phyloP scores from a whole-genome alignment of 2,113 vertebrate species.

The Anolis carolinensis region DNA sequence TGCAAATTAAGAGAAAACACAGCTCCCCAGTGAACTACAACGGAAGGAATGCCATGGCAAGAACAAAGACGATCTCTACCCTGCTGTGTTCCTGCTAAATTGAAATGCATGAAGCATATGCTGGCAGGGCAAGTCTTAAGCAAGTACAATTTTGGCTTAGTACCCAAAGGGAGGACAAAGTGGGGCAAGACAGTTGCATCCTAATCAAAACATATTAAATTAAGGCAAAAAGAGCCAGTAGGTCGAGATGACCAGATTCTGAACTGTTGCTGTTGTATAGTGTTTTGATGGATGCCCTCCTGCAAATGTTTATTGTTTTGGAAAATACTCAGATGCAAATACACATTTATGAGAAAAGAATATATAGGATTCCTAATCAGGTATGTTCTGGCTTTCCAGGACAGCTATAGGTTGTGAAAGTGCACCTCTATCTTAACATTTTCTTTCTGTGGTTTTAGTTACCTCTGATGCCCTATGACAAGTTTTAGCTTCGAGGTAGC shows the following conservation, averaged over 20 bases:
- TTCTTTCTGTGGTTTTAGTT: neutral
- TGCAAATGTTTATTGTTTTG: neutral
- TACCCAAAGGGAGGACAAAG: neutral
- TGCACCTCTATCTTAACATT: too few species aligned
- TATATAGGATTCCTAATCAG: too few species aligned
- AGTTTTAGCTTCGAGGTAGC: neutral
- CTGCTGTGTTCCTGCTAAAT: conserved; percentile 9
- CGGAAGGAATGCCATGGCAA: conserved; percentile 34
- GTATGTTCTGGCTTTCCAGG: neutral
- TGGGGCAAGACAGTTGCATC: accelerated
- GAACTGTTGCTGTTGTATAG: neutral
- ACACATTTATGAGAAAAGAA: neutral
- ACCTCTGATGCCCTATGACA: neutral
- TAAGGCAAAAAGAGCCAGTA: neutral
- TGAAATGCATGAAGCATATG: conserved; percentile 7
- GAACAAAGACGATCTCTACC: conserved; percentile 9
- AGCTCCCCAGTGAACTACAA: conserved; percentile 23
- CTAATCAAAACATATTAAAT: neutral
- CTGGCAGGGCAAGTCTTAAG: neutral
- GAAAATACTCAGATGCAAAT: neutral
- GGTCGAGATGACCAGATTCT: neutral
- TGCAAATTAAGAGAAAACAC: conserved; percentile 55
- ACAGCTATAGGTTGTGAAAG: too few species aligned
- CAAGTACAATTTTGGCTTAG: neutral
- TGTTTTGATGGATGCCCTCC: neutral